phyloP scores from a whole-genome alignment of 1,140 invertebrate species.

The Hyles vespertilio region DNA sequence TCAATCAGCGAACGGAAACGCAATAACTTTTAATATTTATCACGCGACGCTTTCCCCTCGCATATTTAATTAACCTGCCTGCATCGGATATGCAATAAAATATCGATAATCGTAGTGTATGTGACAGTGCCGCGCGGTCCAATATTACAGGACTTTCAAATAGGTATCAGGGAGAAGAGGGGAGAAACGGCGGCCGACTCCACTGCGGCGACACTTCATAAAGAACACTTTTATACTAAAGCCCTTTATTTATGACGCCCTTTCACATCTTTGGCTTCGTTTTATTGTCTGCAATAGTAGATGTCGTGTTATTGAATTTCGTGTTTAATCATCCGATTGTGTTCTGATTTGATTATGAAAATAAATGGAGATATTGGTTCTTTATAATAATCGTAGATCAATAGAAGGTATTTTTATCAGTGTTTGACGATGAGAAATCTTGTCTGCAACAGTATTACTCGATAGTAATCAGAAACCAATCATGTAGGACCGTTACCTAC shows the following conservation, averaged over 20 bases:
- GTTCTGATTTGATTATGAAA: not conserved
- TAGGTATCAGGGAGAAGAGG: conserved; percentile 58
- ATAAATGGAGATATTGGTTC: too few relatives aligned
- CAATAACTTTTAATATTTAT: too few relatives aligned
- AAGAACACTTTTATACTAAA: conserved; percentile 71
- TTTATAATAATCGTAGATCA: too few relatives aligned
- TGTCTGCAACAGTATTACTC: too few relatives aligned
- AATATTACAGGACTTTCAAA: conserved; percentile 70
- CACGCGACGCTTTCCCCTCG: too few relatives aligned
- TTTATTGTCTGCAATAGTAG: conserved; percentile 46
- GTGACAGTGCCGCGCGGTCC: conserved; percentile 32
- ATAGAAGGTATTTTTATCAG: too few relatives aligned
- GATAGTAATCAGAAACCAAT: too few relatives aligned
- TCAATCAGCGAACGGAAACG: too few relatives aligned
- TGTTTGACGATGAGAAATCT: too few relatives aligned
- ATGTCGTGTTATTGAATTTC: conserved; percentile 35
- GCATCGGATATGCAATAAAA: conserved; percentile 17
- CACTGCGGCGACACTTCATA: conserved; percentile 69
- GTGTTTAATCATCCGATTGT: conserved; percentile 17
- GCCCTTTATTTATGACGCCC: conserved; percentile 68
- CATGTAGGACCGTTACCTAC: too few relatives aligned
- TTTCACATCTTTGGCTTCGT: conserved; percentile 62
- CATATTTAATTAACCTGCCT: too few relatives aligned
- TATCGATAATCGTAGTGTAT: conserved; percentile 33
- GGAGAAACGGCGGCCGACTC: conserved; percentile 31